Evolutionary conservation across 2,888 invertebrate genomes (phyloP).

Genomic region (Rambutsinella grinnellia): DNA sequence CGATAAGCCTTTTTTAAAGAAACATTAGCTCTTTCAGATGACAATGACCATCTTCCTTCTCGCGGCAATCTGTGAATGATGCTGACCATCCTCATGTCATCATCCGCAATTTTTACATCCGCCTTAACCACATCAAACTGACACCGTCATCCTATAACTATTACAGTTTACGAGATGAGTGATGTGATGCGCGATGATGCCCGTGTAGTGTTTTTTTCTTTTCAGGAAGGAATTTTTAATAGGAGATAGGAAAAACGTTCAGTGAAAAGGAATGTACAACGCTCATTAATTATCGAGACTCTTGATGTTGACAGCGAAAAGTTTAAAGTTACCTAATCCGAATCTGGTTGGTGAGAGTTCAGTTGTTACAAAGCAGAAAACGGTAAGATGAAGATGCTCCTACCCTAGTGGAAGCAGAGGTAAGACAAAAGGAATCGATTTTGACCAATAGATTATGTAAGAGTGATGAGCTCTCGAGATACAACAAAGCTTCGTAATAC

Average conservation of each 20-base stretch:
- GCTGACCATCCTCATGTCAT: not conserved
- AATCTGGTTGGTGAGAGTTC: slow-evolving; percentile 14
- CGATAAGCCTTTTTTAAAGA: too few species aligned
- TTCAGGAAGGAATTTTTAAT: slow-evolving; percentile 15
- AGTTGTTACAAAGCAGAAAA: not conserved
- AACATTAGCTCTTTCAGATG: too few species aligned
- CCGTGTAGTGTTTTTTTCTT: too few species aligned
- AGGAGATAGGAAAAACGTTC: too few species aligned
- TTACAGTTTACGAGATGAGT: not conserved
- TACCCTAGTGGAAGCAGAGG: not conserved
- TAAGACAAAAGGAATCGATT: slow-evolving; percentile 32
- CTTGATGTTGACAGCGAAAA: slow-evolving; percentile 53
- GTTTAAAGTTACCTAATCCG: slow-evolving; percentile 49
- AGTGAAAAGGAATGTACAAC: slow-evolving; percentile 25
- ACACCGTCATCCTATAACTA: not conserved
- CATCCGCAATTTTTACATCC: not conserved
- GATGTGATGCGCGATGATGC: too few species aligned
- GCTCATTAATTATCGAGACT: slow-evolving; percentile 54
- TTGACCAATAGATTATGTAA: not conserved
- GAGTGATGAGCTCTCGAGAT: not conserved
- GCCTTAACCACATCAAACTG: not conserved
- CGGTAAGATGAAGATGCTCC: not conserved
- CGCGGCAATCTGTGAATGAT: too few species aligned
- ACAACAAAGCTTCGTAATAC: not conserved
- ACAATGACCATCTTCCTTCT: too few species aligned